Conservation (phyloP, 2,113 vertebrate genomes). For the Hippocampus comes region DNA sequence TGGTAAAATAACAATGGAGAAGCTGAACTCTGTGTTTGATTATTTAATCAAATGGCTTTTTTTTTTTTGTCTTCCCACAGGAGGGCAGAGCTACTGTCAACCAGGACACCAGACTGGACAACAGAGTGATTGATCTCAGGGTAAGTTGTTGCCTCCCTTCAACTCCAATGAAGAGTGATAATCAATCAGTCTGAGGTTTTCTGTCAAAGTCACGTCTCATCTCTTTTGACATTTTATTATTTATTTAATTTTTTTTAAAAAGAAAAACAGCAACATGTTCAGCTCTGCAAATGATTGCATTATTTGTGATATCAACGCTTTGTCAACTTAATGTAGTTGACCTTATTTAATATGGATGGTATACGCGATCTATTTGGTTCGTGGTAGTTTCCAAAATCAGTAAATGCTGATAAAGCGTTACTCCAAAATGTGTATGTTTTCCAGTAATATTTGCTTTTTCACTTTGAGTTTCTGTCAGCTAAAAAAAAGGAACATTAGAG, state of each 20-base stretch:
- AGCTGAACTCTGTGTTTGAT: slow-evolving; percentile 16
- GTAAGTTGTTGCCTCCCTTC: slow-evolving; percentile 68
- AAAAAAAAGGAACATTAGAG: no score
- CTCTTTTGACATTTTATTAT: no score
- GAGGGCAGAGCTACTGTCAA: slow-evolving; percentile 98
- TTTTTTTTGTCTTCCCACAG: slow-evolving; percentile 60
- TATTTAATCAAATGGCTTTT: slow-evolving; percentile 15
- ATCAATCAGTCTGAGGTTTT: neutral
- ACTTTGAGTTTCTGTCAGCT: no score
- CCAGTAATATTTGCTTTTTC: no score
- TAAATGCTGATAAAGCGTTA: no score
- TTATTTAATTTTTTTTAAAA: no score
- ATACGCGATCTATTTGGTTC: neutral
- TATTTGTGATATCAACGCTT: neutral
- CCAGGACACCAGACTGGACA: slow-evolving; percentile 97
- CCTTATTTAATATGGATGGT: neutral
- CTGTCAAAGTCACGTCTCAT: neutral
- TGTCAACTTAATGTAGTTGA: neutral
- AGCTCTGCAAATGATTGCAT: neutral
- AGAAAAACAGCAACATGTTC: no score
- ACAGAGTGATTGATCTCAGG: slow-evolving; percentile 96
- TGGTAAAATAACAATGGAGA: neutral
- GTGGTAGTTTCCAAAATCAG: no score
- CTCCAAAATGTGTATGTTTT: no score
- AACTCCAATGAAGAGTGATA: neutral